Base-by-base conservation (phyloP, 2,888 invertebrate genomes). In the Lasioglossum marginatum region DNA sequence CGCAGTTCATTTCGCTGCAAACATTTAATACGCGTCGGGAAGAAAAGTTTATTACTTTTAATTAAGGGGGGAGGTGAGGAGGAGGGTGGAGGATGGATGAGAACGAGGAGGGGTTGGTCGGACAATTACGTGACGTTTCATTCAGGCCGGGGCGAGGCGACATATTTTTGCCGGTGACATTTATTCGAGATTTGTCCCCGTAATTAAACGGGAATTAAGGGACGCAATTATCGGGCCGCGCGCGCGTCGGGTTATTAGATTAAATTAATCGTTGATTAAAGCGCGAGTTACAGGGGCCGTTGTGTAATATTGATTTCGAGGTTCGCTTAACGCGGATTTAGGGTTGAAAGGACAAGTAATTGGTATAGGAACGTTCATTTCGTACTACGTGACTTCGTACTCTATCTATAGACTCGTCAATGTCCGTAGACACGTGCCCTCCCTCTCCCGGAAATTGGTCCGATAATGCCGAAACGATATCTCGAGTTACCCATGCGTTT, bases 181-280 rank as follows among this genome's bases (percentile, higher is more conserved):
- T 75, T 70, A 37, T 82, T 45, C 71, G 66, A 14, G 16, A 40
- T 43, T 37, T 52, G 82, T 57, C 27, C 66, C n/a, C 31, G 66
- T 73, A 86, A 82, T 82, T 86, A 76, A 76, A 81, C 63, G 63
- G 45, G 78, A 79, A 87, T 86, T 81, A 80, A 68, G 57, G 82
- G 66, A 45, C 63, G 78, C 82, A 78, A 87, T 87, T 87, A 83
- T 72, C 83, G 63, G 45, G n/a, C 34, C 34, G 31, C 52, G 52
- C 52, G 52, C 10, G n/a, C 31, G 80, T 70, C 68, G 77, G 73
- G 81, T 86, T 76, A 79, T 81, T 80, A 82, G 86, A 87, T 87
- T 86, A 81, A 80, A 86, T 87, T 87, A 86, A 83, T 86, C 82
- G 87, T 87, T 86, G 80, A 87, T 86, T 87, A 83, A 82, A 83